These are phyloP conservation scores for Hylaea fasciaria DNA, from an alignment of 2,888 invertebrate species.

Conservation along the genomic window DNA sequence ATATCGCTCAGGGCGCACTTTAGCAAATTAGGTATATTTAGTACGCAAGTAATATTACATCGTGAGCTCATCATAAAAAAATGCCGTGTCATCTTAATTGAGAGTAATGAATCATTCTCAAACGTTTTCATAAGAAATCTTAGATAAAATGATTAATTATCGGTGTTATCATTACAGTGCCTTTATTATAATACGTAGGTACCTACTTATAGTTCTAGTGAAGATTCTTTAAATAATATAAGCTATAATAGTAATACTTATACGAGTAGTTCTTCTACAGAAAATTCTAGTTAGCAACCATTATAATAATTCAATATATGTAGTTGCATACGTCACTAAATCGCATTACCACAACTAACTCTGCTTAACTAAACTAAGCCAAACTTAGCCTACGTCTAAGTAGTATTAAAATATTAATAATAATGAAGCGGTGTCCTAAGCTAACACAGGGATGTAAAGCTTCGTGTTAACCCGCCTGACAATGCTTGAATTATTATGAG, in stretches of 20 bases:
- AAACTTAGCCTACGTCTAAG: background rate
- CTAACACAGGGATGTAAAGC: conserved; percentile 16
- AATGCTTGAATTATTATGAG: conserved; percentile 34
- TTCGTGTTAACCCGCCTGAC: conserved; percentile 27
- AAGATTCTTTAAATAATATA: no score
- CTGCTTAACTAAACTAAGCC: conserved; percentile 3
- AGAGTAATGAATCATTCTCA: conserved; percentile 33
- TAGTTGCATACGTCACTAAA: no score
- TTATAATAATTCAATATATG: no score
- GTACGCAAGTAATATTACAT: conserved; percentile 8
- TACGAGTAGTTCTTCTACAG: no score
- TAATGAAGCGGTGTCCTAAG: conserved; percentile 35
- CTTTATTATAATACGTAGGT: background rate
- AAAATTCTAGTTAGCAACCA: no score
- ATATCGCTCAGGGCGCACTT: background rate
- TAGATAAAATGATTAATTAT: conserved; percentile 25
- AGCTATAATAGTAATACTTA: no score
- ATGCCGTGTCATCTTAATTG: conserved; percentile 30
- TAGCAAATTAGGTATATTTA: background rate
- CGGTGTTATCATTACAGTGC: conserved; percentile 8
- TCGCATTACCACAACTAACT: conserved; percentile 3
- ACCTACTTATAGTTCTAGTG: no score
- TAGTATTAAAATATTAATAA: conserved; percentile 21
- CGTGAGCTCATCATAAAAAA: conserved; percentile 26
- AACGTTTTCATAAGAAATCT: conserved; percentile 29